Evolutionary conservation across 2,113 vertebrate genomes (phyloP).

Genomic region (Hoplias malabaricus): DNA sequence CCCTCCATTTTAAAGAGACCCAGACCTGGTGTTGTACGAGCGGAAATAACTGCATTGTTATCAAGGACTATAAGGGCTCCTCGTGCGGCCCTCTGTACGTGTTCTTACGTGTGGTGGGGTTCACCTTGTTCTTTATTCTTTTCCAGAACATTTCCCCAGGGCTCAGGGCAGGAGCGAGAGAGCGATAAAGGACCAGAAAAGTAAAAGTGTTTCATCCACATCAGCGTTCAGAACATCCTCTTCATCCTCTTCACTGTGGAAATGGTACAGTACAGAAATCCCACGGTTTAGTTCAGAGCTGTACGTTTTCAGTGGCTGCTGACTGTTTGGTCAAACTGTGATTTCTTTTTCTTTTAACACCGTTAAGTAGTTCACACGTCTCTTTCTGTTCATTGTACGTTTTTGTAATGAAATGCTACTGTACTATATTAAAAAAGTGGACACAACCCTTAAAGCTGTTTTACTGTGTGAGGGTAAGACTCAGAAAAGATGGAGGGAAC

Average conservation of each 20-base stretch:
- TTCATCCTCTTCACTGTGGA: not conserved
- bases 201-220: no score
- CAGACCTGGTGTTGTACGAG: no score
- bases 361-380: not conserved
- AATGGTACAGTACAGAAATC: not conserved
- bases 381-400: not conserved
- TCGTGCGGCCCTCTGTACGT: no score
- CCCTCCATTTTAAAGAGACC: no score
- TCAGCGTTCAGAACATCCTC: not conserved
- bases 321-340: not conserved
- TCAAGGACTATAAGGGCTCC: no score
- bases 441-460: not conserved
- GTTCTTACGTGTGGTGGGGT: no score
- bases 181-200: no score
- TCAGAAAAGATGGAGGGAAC: no score
- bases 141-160: no score
- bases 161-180: no score
- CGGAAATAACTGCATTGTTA: no score
- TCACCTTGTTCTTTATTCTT: no score
- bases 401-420: constrained; percentile 19
- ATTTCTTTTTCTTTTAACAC: constrained; percentile 2
- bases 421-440: not conserved
- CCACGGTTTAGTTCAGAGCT: not conserved
- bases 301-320: not conserved
- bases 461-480: not conserved